Conservation (phyloP, 1,140 invertebrate species). For the Cylas formicarius region DNA sequence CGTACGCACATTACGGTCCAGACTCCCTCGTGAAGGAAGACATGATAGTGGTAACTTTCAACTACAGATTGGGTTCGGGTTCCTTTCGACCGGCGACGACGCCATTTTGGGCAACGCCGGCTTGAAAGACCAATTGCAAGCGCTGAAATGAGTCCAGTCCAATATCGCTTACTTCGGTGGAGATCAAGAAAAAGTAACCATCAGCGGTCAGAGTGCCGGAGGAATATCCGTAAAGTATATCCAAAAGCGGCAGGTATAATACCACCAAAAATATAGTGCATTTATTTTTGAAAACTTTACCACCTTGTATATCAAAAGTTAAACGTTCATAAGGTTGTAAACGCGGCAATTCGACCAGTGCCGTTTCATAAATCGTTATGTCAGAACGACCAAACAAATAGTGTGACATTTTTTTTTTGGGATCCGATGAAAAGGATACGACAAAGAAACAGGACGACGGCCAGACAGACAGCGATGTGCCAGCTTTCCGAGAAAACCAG, state of each 20-base stretch:
- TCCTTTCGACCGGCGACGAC: conserved; percentile 8
- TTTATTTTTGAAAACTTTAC: too few species aligned
- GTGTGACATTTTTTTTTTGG: too few species aligned
- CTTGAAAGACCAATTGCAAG: conserved; percentile 29
- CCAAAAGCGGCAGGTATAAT: too few species aligned
- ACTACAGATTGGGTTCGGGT: conserved; percentile 9
- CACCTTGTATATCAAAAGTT: too few species aligned
- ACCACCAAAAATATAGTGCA: too few species aligned
- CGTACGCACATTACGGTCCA: neutral
- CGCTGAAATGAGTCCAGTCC: conserved; percentile 27
- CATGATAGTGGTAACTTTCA: conserved; percentile 7
- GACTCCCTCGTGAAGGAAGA: conserved; percentile 4
- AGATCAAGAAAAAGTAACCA: conserved; percentile 42
- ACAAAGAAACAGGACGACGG: too few species aligned
- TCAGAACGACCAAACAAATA: conserved; percentile 47
- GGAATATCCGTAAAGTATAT: conserved; percentile 43
- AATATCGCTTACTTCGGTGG: conserved; percentile 31
- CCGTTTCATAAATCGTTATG: too few species aligned
- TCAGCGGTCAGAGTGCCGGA: conserved; percentile 52
- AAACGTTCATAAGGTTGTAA: too few species aligned
- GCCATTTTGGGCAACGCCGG: conserved; percentile 27
- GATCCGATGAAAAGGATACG: too few species aligned
- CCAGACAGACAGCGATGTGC: too few species aligned
- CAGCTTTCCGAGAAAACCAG: too few species aligned
- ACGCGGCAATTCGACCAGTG: too few species aligned